Evolutionary conservation across 2,797 vertebrate genomes (phyloP), one percentile per base, ranked within the genome.

Genomic region (Nasua narica): DNA sequence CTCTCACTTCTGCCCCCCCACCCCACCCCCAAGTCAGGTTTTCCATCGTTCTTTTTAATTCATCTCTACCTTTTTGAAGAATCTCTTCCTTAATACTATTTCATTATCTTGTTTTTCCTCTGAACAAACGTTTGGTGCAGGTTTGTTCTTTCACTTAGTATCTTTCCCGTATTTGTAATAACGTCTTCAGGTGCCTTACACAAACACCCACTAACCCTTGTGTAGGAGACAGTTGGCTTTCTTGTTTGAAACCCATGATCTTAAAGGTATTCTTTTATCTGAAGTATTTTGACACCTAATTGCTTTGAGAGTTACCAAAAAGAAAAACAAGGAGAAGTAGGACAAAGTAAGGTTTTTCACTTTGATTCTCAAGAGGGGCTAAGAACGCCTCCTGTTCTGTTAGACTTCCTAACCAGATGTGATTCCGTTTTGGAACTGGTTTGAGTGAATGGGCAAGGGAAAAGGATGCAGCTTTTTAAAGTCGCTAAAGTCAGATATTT

Each of bases 221-320:
- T 29, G 2, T 84, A 23, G 60, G 29, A 81, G 74, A 35, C 32
- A 72, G 54, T 58, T 62, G 54, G 32, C 18, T 96, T 92, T 87
- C 27, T 88, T 86, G 90, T 48, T 76, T 90, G 82, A 90, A 87
- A 65, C 21, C 18, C 9, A 14, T 78, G 27, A 15, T 48, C 9
- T 85, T 89, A 50, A 50, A 87, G 79, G 72, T 56, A 21, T 58
- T 70, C 48, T 67, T 94, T 56, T 52, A 35, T 52, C 27, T 58
- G 56, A 87, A 78, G 32, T 62, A 78, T 77, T 87, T 27, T 46
- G 52, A 60, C 19, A 58, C 19, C 14, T 67, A 77, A 43, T 87
- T 90, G 48, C 43, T 91, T 90, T 83, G 35, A 95, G 84, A 94
- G 46, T 87, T 87, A 25, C 58, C 40, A 27, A 67, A 85, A 50